Conservation (phyloP, 2,888 invertebrate species). For the Dasypogon diadema region DNA sequence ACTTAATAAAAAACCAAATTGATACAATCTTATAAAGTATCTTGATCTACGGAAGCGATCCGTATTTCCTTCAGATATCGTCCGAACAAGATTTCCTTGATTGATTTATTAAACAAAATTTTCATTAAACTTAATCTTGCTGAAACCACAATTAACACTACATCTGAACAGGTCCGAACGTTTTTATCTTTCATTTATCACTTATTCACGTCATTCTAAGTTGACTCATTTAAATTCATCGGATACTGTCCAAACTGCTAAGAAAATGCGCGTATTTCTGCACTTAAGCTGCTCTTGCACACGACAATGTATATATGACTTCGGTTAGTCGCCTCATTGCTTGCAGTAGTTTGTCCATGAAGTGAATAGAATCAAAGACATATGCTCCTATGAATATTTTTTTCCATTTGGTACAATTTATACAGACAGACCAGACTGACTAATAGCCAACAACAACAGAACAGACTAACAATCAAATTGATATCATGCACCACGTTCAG, state of each 20-base stretch:
- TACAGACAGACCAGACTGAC: background rate
- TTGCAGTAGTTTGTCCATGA: background rate
- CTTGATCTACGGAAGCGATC: no score
- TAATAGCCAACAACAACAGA: background rate
- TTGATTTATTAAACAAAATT: background rate
- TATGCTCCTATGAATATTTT: background rate
- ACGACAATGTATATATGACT: background rate
- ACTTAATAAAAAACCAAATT: no score
- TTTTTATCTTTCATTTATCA: slow-evolving; percentile 7
- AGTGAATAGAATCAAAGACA: background rate
- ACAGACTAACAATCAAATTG: slow-evolving; percentile 37
- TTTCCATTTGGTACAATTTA: no score
- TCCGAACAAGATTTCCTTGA: no score
- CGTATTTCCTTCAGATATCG: no score
- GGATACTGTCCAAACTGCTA: background rate
- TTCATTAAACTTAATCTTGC: background rate
- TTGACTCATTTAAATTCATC: slow-evolving; percentile 22
- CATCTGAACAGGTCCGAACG: background rate
- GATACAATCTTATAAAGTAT: no score
- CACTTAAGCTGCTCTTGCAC: background rate
- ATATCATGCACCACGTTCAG: slow-evolving; percentile 34
- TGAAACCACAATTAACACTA: background rate
- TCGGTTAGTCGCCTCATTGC: background rate
- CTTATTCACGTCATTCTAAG: background rate
- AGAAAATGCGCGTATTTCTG: background rate